A percentile compares a stretch with the other conserved stretches of the same genome.
Conservation (phyloP, 2,888 invertebrate species). For the Synergus japonicus region DNA sequence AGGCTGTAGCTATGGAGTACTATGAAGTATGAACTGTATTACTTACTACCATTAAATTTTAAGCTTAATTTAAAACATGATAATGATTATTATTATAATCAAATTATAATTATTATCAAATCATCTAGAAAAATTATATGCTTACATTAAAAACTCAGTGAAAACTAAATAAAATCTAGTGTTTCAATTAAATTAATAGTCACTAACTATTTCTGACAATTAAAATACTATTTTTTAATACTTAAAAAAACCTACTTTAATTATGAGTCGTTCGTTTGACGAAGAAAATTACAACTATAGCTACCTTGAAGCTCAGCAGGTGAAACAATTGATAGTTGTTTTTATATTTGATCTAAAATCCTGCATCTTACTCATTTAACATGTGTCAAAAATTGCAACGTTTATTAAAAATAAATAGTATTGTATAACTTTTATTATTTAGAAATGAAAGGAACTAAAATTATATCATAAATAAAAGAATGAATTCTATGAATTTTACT, state of each 20-base stretch:
- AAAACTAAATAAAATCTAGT: conserved; percentile 7
- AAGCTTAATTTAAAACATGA: conserved; percentile 50
- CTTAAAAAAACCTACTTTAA: too few relatives aligned
- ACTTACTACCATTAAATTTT: conserved; percentile 59
- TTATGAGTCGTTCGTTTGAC: too few relatives aligned
- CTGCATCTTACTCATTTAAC: background rate
- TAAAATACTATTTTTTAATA: too few relatives aligned
- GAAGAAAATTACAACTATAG: too few relatives aligned
- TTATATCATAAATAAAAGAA: background rate
- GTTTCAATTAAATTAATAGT: background rate
- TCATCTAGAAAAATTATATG: background rate
- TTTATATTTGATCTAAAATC: background rate
- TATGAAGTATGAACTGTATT: conserved; percentile 58
- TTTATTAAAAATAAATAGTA: too few relatives aligned
- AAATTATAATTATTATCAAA: background rate
- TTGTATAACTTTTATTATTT: too few relatives aligned
- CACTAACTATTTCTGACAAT: background rate
- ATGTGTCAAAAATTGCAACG: background rate
- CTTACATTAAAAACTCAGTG: conserved; percentile 3
- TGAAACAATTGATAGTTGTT: background rate
- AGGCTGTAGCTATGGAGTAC: conserved; percentile 63
- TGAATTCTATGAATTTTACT: background rate
- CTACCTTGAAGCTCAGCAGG: too few relatives aligned
- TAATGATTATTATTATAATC: background rate
- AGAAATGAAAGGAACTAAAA: too few relatives aligned